Base-by-base conservation (phyloP, 2,113 vertebrate genomes). In the Callocephalon fimbriatum region DNA sequence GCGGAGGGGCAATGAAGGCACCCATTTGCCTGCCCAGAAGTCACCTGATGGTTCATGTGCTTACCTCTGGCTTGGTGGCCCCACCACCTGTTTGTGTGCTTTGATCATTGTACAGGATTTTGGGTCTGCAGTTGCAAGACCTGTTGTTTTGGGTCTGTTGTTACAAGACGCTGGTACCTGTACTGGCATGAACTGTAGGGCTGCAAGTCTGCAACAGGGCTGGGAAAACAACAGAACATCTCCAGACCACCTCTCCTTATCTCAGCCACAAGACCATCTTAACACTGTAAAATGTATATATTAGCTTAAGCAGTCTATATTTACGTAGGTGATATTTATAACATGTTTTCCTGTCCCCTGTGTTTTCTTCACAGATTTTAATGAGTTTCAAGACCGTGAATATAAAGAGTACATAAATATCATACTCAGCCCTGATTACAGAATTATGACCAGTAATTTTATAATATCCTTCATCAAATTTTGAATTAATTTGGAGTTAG, bases 111-210 rank as follows among this genome's bases (percentile, higher is more conserved):
- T 5, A 12, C 1, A 4, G 32, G 29, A 27, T n/a, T 56, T 66
- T 0, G 1, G 5, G 26, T 9, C 26, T 45, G 18, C 38, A 38
- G 38, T 38, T 38, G 12, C 38, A 38, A 38, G 38, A 38, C 38
- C 38, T 38, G 38, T 12, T 38, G 38, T 38, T 38, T 38, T 38
- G 38, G 38, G 38, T 38, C 15, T 61, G 15, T 54, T 45, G 5
- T 44, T 76, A 12, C 0, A 1, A 50, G 21, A 20, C 2, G 1
- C 7, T 50, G 7, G 10, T 53, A 40, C 29, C 10, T 1, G 1
- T 29, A 10, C 2, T 20, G n/a, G 18, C 12, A 32, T 3, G 15
- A 40, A 15, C 23, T 42, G 20, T 7, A 72, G 20, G 18, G 17
- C 21, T 81, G 20, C 6, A 26, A 15, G 32, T 15, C 54, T 74